These are phyloP conservation scores for Fundulus diaphanus DNA, from an alignment of 2,797 vertebrate species.

Conservation along the genomic window DNA sequence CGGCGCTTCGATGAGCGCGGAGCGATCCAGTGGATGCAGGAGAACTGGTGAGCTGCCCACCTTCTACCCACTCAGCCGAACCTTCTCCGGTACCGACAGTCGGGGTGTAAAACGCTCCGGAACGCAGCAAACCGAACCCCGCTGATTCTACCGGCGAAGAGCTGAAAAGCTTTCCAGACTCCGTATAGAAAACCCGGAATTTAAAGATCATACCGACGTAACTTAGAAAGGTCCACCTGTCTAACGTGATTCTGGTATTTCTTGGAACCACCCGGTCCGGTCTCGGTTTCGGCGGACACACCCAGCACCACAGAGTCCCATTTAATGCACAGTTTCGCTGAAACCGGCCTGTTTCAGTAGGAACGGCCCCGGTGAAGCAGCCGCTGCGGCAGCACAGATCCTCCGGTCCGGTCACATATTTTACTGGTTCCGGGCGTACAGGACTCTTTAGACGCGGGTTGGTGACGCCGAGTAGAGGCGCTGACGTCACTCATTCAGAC, in stretches of 20 bases:
- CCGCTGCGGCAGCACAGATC: background rate
- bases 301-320: background rate
- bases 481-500: fast-evolving
- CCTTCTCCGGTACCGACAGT: no score
- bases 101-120: background rate
- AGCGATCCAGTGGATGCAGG: constrained; percentile 78
- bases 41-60: constrained; percentile 79
- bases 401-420: background rate
- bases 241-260: background rate
- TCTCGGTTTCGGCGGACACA: background rate
- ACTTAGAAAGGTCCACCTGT: no score
- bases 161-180: background rate
- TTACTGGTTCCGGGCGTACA: background rate
- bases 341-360: background rate
- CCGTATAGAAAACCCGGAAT: background rate
- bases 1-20: constrained; percentile 61
- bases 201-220: background rate
- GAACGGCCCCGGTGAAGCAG: background rate
- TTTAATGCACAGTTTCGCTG: background rate
- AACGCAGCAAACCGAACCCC: background rate
- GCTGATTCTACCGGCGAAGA: no score
- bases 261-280: background rate
- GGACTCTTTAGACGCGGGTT: fast-evolving
- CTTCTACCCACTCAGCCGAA: background rate
- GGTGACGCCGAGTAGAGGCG: background rate